Evolutionary conservation across 2,113 vertebrate genomes (phyloP), one percentile per base, ranked within the genome.

Genomic region (Dipodomys ordii): DNA sequence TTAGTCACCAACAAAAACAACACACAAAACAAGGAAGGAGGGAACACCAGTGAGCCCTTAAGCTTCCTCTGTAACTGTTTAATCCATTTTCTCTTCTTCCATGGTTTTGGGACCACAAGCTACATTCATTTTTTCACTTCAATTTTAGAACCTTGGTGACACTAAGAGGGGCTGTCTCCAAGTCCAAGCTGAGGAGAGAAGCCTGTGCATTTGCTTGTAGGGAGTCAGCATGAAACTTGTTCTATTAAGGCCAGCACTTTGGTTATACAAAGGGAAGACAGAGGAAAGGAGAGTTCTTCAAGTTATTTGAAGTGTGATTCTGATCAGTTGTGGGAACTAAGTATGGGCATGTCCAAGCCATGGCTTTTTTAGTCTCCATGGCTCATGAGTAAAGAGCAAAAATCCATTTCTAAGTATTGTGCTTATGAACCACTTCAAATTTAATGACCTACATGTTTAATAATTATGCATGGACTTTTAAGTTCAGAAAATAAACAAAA

Each of bases 401-500:
- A 72, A 60, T 2, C 16, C 32, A 65, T 3, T 53, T 88, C 73
- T 60, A 87, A 71, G 67, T 62, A 80, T 7, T 74, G 13, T 23
- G 22, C 32, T 83, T 73, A 90, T 30, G 71, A 95, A 64, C 44
- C 80, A 94, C 15, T 46, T 76, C 16, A 44, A 46, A 69, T 68
- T 71, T 22, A 94, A 88, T 76, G 16, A 82, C 73, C 13, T 64
- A 44, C 20, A 12, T 11, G 11, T 19, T 60, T 22, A 83, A 39
- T 57, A 65, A 67, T 11, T 44, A 44, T 67, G n/a, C 49, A 44
- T 3, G 25, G 81, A 82, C 18, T 88, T 93, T 89, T 27, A 88
- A 82, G 83, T 94, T 88, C 67, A 94, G 83, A 96, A 96, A 92
- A 90, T 35, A 77, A 90, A 80, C 74, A 88, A 91, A 85, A 49